These are phyloP conservation scores for Bimastos eiseni DNA, from an alignment of 2,888 invertebrate genomes.

Conservation along the genomic window DNA sequence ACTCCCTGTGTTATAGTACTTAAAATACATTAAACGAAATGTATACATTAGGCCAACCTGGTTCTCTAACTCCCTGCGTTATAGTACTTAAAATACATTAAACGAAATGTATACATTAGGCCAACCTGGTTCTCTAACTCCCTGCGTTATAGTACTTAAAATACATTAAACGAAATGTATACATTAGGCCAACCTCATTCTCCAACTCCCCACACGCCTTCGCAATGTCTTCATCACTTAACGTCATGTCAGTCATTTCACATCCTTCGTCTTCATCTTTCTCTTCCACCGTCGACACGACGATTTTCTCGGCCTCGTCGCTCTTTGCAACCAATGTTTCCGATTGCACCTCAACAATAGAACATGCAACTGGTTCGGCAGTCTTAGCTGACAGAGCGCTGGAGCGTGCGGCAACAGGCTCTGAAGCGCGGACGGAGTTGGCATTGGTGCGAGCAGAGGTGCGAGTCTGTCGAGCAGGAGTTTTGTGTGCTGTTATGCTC, in stretches of 20 bases:
- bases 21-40: neutral
- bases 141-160: too few species aligned
- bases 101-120: too few species aligned
- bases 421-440: neutral
- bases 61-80: too few species aligned
- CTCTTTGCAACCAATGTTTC: neutral
- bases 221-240: constrained; percentile 41
- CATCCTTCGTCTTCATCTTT: neutral
- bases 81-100: neutral
- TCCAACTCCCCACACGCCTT: constrained; percentile 33
- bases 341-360: neutral
- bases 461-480: constrained; percentile 30
- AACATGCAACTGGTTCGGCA: neutral
- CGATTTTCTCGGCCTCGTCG: neutral
- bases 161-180: neutral
- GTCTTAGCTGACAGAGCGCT: neutral
- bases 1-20: too few species aligned
- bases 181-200: constrained; percentile 29
- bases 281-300: constrained; percentile 8
- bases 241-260: constrained; percentile 32
- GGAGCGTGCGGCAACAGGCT: neutral
- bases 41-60: too few species aligned
- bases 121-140: neutral
- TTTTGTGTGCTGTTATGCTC: constrained; percentile 23
- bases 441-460: constrained; percentile 26